A percentile compares a stretch with the other conserved stretches of the same genome.
phyloP scores from a whole-genome alignment of 2,113 vertebrate genomes.

The Guaruba guarouba region DNA sequence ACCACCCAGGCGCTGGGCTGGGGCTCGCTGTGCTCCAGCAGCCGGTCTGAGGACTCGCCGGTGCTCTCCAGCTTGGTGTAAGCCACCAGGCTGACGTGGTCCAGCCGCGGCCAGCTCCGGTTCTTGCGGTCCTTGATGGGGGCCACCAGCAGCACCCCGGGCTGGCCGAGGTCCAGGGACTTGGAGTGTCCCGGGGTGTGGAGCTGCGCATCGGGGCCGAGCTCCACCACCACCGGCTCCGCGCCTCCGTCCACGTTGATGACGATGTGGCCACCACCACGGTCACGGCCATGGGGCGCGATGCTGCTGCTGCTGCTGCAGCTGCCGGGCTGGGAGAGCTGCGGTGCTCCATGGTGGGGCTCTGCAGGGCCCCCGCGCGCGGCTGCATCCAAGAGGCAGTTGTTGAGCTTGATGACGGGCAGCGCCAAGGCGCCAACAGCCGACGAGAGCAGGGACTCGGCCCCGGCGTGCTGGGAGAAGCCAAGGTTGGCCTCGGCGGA shows the following conservation, averaged over 20 bases:
- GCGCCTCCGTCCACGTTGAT: neutral
- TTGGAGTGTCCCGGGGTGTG: slow-evolving; percentile 73
- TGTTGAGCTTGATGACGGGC: slow-evolving; percentile 69
- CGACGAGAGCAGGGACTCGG: slow-evolving; percentile 39
- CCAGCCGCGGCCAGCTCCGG: slow-evolving; percentile 88
- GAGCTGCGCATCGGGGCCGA: slow-evolving; percentile 56
- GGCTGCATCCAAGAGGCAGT: slow-evolving; percentile 52
- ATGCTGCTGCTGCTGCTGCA: rapidly evolving
- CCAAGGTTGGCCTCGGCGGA: slow-evolving; percentile 32
- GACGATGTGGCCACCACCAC: neutral
- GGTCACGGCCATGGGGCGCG: rapidly evolving
- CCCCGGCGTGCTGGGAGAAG: neutral
- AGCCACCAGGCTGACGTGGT: slow-evolving; percentile 75
- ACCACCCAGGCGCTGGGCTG: slow-evolving; percentile 31
- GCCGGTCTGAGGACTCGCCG: slow-evolving; percentile 78
- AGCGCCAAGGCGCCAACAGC: slow-evolving; percentile 31
- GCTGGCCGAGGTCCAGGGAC: slow-evolving; percentile 73
- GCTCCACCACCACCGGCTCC: neutral
- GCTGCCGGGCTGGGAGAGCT: neutral
- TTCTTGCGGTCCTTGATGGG: slow-evolving; percentile 76
- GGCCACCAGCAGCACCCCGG: slow-evolving; percentile 42
- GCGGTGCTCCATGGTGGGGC: neutral
- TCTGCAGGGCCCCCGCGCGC: neutral
- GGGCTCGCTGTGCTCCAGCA: slow-evolving; percentile 72
- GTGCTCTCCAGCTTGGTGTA: slow-evolving; percentile 84